A percentile compares a stretch with the other conserved stretches of the same genome.
Evolutionary conservation across 2,888 invertebrate species (phyloP).

Genomic region (Molanna angustata): DNA sequence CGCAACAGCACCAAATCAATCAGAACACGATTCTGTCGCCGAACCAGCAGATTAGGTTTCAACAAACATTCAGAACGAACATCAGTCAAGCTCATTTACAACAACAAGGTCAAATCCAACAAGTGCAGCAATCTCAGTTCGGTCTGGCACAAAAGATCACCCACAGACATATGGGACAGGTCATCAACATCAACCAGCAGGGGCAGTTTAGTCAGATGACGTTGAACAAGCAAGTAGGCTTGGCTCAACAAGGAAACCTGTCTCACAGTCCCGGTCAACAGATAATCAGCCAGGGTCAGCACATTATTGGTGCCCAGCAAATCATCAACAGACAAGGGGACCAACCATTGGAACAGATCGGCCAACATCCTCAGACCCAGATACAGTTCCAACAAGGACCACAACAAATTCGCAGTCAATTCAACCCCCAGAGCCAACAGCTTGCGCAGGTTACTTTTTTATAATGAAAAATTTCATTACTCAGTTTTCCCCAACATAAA

Average conservation of each 20-base stretch:
- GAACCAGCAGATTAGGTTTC: slow-evolving; percentile 24
- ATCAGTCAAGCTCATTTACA: slow-evolving; percentile 20
- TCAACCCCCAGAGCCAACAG: slow-evolving; percentile 36
- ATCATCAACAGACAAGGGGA: slow-evolving; percentile 10
- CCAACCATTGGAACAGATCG: slow-evolving; percentile 24
- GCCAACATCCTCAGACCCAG: slow-evolving; percentile 38
- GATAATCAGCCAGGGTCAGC: slow-evolving; percentile 37
- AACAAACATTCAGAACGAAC: slow-evolving; percentile 24
- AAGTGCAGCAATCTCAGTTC: slow-evolving; percentile 38
- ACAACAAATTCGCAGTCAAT: slow-evolving; percentile 34
- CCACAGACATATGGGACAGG: slow-evolving; percentile 21
- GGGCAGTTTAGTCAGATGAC: slow-evolving; percentile 28
- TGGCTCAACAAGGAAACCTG: slow-evolving; percentile 10
- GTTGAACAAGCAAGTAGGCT: slow-evolving; percentile 18
- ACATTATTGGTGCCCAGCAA: slow-evolving; percentile 16
- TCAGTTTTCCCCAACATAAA: too few relatives aligned
- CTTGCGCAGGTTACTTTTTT: slow-evolving; percentile 44
- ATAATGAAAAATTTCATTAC: too few relatives aligned
- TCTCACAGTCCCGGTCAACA: slow-evolving; percentile 30
- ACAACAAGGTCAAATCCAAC: slow-evolving; percentile 23
- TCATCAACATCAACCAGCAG: slow-evolving; percentile 23
- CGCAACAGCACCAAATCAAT: slow-evolving; percentile 12
- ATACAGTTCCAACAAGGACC: slow-evolving; percentile 44
- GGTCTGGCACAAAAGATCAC: slow-evolving; percentile 26
- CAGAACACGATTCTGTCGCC: slow-evolving; percentile 18